Conservation (phyloP, 2,113 vertebrate genomes). For the Oreocharis arfaki region DNA sequence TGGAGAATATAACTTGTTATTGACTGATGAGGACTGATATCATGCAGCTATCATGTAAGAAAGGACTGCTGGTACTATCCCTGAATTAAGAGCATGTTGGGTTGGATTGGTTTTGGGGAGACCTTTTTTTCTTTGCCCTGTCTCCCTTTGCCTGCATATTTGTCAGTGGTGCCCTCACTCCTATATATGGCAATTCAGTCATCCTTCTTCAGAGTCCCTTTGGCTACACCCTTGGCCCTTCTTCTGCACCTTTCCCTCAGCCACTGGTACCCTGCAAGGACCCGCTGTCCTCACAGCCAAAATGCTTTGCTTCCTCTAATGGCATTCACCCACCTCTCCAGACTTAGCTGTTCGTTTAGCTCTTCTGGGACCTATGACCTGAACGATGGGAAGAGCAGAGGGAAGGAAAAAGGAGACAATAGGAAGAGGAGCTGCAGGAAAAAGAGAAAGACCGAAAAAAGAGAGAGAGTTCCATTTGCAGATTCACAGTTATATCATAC, state of each 20-base stretch:
- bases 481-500: slow-evolving; percentile 65
- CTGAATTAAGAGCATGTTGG: slow-evolving; percentile 24
- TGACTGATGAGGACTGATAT: not conserved
- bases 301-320: not conserved
- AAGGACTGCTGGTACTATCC: not conserved
- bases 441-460: slow-evolving; percentile 22
- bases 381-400: slow-evolving; percentile 3
- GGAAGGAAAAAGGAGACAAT: not conserved
- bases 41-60: not conserved
- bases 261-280: not conserved
- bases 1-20: not conserved
- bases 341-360: not conserved
- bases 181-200: not conserved
- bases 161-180: not conserved
- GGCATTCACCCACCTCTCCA: not conserved
- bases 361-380: slow-evolving; percentile 38
- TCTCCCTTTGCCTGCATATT: not conserved
- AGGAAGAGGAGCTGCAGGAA: not conserved
- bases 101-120: not conserved
- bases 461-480: slow-evolving; percentile 45
- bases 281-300: not conserved
- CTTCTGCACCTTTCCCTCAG: not conserved
- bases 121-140: not conserved
- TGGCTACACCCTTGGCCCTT: not conserved
- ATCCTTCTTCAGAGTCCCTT: not conserved